Conservation (phyloP, 2,797 vertebrate genomes). For the Mormyrus hasselquistii region DNA sequence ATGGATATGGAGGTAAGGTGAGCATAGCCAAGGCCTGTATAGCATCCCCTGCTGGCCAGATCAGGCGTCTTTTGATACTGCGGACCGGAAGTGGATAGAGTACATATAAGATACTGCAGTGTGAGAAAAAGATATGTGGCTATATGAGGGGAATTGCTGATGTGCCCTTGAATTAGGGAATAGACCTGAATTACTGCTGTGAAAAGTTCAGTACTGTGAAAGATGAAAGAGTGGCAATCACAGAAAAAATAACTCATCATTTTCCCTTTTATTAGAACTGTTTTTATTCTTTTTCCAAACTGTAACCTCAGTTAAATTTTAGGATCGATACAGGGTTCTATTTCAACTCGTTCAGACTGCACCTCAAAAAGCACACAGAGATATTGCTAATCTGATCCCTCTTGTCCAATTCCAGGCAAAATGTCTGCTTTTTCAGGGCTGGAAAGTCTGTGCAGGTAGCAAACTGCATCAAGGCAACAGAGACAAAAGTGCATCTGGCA, state of each 20-base stretch:
- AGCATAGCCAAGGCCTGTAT: neutral
- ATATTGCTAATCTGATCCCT: neutral
- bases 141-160: neutral
- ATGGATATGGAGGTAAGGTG: neutral
- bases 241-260: neutral
- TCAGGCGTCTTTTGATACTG: neutral
- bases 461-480: constrained; percentile 20
- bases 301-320: neutral
- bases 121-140: neutral
- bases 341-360: neutral
- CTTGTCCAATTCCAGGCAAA: constrained; percentile 59
- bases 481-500: constrained; percentile 15
- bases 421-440: constrained; percentile 58
- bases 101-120: neutral
- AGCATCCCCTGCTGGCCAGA: neutral
- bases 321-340: neutral
- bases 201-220: neutral
- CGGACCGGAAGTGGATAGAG: neutral
- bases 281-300: neutral
- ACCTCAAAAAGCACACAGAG: neutral
- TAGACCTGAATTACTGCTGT: neutral
- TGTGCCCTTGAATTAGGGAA: neutral
- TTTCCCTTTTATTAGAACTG: neutral
- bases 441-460: constrained; percentile 44
- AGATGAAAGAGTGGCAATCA: neutral